Evolutionary conservation across 2,797 vertebrate species (phyloP), one percentile per base, ranked within the genome.

Genomic region (Melanotaenia trifasciata): DNA sequence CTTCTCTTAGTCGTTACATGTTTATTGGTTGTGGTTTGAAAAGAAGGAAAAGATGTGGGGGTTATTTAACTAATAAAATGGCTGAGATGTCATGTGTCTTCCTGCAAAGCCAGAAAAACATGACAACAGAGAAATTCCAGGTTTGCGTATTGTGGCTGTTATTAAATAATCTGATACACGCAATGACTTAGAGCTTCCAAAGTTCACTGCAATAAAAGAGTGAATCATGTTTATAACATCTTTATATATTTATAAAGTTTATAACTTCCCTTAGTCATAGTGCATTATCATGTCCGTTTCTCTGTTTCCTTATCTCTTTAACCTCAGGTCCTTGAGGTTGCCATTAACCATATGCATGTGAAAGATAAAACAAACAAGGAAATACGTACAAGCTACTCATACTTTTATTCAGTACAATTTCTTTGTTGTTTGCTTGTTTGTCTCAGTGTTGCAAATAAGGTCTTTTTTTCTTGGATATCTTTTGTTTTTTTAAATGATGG

Each of bases 141-240:
- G 33, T 63, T 58, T 54, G 2, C 36, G 33, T 28, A 40, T 57
- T 24, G 28, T 70, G 28, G 8, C 10, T 57, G 18, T 35, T 26
- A 67, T 30, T 20, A 30, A 47, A 22, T 47, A 53, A 33, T 56
- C 61, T 73, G 72, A 64, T 35, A 50, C 28, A 67, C 53, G 40
- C 40, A 50, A 66, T 18, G 40, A 32, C 2, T 76, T 43, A 43
- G 14, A 54, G 60, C n/a, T 4, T 40, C 28, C 0, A 3, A 26
- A 13, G 54, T 50, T 50, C 30, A 28, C 53, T 3, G 18, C 33
- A 45, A 22, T 10, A 22, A 58, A n/a, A 24, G 38, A 18, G 35
- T 75, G 71, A 76, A 59, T 83, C 59, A 63, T 76, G 24, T 64
- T 64, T 58, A 33, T 47, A 14, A 57, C 36, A 73, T 30, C 28